phyloP scores from a whole-genome alignment of 92 coral and sea anemone species.

The Blastomussa wellsi region DNA sequence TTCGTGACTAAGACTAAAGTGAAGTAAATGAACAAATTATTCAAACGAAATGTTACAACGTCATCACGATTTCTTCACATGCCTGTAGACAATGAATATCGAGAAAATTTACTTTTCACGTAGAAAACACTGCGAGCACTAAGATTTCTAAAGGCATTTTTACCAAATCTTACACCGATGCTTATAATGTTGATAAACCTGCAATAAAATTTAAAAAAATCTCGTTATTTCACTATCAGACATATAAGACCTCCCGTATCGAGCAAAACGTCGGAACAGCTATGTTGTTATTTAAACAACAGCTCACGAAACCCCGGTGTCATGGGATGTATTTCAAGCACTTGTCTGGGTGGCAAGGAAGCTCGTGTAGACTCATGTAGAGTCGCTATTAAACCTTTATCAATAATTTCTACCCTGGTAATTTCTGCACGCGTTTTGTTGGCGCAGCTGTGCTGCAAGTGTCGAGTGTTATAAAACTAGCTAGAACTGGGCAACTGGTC shows the following conservation, averaged over 20 bases:
- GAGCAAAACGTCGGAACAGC: background rate
- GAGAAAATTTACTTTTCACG: background rate
- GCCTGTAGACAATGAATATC: background rate
- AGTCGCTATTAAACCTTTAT: background rate
- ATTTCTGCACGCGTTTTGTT: background rate
- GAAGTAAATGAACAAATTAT: background rate
- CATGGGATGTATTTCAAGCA: background rate
- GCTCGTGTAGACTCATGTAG: background rate
- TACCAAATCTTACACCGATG: background rate
- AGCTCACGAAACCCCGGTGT: conserved; percentile 7
- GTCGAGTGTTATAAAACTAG: background rate
- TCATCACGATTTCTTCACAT: background rate
- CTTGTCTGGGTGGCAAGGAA: background rate
- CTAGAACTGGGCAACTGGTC: background rate
- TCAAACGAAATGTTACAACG: background rate
- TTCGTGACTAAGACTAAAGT: conserved; percentile 19
- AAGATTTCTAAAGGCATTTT: background rate
- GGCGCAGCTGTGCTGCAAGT: background rate
- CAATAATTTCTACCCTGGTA: too few relatives aligned
- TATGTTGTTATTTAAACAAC: background rate
- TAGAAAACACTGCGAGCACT: background rate
- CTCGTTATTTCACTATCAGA: background rate
- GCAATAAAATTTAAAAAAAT: background rate
- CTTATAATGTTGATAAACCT: background rate
- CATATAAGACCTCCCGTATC: conserved; percentile 20